Conservation (phyloP, 2,888 invertebrate species). For the Aleiodes alternator region DNA sequence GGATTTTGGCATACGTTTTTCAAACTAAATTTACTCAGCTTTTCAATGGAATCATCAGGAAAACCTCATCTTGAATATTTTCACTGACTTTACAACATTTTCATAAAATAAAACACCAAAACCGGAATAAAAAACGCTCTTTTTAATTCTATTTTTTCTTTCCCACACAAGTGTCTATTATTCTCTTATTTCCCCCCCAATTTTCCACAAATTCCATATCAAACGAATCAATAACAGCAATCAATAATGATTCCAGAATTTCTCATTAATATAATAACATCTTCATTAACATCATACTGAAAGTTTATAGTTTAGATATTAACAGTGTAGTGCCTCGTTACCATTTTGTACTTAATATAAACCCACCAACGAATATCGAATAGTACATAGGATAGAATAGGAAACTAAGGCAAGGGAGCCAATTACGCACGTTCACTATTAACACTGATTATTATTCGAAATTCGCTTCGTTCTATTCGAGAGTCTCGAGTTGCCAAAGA, state of each 20-base stretch:
- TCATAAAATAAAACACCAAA: too few species aligned
- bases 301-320: constrained; percentile 22
- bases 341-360: constrained; percentile 22
- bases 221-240: too few species aligned
- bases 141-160: too few species aligned
- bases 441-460: constrained; percentile 62
- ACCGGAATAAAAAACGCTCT: too few species aligned
- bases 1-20: too few species aligned
- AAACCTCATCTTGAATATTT: too few species aligned
- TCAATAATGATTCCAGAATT: neutral
- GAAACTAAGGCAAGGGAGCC: neutral
- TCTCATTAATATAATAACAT: neutral
- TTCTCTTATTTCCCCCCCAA: too few species aligned
- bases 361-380: constrained; percentile 23
- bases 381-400: constrained; percentile 1
- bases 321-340: constrained; percentile 28
- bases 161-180: too few species aligned
- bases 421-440: constrained; percentile 60
- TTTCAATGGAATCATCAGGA: too few species aligned
- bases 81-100: too few species aligned
- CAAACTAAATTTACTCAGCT: too few species aligned
- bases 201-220: too few species aligned
- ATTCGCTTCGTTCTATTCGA: constrained; percentile 54
- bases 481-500: constrained; percentile 50
- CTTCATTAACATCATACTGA: constrained; percentile 3